Evolutionary conservation across 1,140 invertebrate species (phyloP), one percentile per base, ranked within the genome.

Genomic region (Papilio xuthus): DNA sequence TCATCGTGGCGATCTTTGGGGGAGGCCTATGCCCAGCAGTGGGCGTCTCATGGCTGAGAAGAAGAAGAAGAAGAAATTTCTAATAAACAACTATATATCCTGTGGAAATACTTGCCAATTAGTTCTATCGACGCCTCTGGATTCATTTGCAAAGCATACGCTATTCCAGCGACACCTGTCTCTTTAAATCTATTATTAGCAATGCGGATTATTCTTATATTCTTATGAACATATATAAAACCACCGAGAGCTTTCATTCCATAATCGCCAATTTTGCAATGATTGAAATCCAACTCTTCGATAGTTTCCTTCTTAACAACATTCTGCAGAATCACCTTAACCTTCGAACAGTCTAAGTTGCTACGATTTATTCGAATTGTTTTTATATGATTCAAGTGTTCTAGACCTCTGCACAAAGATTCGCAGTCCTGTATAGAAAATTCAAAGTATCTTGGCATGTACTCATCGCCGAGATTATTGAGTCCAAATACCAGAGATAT

Each of bases 211-310:
- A 84, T 81, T 78, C 90, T 94, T 9, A 94, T 60, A 78, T 92
- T 93, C 67, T 84, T 84, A 79, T 94, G 93, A 26, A 92, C 74
- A 20, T 74, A 88, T 79, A 94, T 90, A 80, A 94, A 93, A 70
- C 90, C 92, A 41, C 89, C 93, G 23, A 94, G 79, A 32, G 93
- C 93, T 79, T 93, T 92, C 89, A 94, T 92, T 2, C 93, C 93
- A 69, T 93, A 91, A 86, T 94, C 90, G 26, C 92, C 93, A 67
- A 94, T 91, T 81, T 91, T 93, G 80, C 93, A 94, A 81, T 94
- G 92, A 82, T 92, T 94, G 72, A 94, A 94, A 83, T 94, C 93
- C 44, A 94, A 83, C 78, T 94, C 93, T 80, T 94, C 93, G 56
- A 94, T 92, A 50, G 82, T 86, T 47, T 90, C 85, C 78, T 90